Evolutionary conservation across 2,888 invertebrate species (phyloP).

Genomic region (Gnatocerus cornutus): DNA sequence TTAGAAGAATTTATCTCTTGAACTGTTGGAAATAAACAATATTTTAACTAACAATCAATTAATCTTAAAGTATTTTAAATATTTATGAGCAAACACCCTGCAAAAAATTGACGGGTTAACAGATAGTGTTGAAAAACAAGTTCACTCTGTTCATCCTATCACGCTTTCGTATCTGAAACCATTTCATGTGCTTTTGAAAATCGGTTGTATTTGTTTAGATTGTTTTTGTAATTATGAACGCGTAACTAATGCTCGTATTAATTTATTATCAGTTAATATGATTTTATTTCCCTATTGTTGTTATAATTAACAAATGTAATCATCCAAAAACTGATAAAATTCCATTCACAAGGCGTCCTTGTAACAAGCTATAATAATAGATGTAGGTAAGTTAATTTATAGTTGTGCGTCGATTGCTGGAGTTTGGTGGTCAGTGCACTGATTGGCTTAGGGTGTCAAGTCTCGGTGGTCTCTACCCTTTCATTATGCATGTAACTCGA

Average conservation of each 20-base stretch:
- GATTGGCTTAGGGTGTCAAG: slow-evolving; percentile 54
- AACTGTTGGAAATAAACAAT: no score
- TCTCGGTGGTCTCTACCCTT: slow-evolving; percentile 53
- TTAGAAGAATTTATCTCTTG: no score
- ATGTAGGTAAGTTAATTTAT: slow-evolving; percentile 62
- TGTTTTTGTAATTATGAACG: slow-evolving; percentile 39
- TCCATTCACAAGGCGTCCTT: slow-evolving; percentile 59
- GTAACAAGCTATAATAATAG: slow-evolving; percentile 59
- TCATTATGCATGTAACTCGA: slow-evolving; percentile 54
- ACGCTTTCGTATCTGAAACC: neutral
- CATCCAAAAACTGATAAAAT: slow-evolving; percentile 58
- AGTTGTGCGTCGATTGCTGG: slow-evolving; percentile 59
- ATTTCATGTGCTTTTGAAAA: neutral
- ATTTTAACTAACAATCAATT: no score
- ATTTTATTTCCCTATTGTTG: slow-evolving; percentile 41
- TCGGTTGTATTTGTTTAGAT: neutral
- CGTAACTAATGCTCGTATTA: slow-evolving; percentile 41
- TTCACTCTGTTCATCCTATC: no score
- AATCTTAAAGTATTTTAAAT: no score
- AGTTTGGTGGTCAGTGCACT: slow-evolving; percentile 61
- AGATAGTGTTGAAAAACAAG: no score
- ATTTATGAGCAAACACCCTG: no score
- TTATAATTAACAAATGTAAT: slow-evolving; percentile 55
- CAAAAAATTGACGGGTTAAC: no score
- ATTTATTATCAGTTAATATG: slow-evolving; percentile 47